These are phyloP conservation scores for Bombus affinis DNA, from an alignment of 1,140 invertebrate species.

Conservation along the genomic window DNA sequence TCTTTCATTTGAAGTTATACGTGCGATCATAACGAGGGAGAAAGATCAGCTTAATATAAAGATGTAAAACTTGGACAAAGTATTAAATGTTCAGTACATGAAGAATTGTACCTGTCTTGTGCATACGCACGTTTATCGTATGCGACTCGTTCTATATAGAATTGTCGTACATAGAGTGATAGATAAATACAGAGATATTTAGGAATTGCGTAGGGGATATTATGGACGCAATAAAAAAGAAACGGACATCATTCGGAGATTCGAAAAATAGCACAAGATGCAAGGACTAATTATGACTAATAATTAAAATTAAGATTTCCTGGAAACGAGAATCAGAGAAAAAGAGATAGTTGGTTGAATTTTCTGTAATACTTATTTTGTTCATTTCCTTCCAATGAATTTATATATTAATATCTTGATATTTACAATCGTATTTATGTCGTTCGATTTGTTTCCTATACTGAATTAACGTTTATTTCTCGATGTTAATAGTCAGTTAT, in stretches of 20 bases:
- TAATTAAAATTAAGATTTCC: slow-evolving; percentile 10
- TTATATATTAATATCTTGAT: neutral
- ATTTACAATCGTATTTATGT: slow-evolving; percentile 25
- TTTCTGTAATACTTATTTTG: slow-evolving; percentile 4
- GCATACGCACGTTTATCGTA: slow-evolving; percentile 42
- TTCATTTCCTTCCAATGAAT: neutral
- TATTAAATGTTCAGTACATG: slow-evolving; percentile 46
- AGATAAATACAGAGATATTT: slow-evolving; percentile 47
- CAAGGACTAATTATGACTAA: slow-evolving; percentile 6
- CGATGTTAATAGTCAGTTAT: neutral
- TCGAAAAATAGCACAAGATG: slow-evolving; percentile 13
- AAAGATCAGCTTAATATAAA: slow-evolving; percentile 38
- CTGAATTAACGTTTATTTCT: neutral
- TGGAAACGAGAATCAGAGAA: neutral
- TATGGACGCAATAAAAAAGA: slow-evolving; percentile 8
- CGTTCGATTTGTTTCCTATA: neutral
- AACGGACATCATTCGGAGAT: neutral
- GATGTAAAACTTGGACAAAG: slow-evolving; percentile 23
- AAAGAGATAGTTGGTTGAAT: slow-evolving; percentile 9
- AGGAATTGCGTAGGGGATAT: slow-evolving; percentile 28
- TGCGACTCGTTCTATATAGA: slow-evolving; percentile 21
- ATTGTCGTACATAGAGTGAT: slow-evolving; percentile 35
- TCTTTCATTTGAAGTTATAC: neutral
- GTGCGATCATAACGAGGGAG: slow-evolving; percentile 22
- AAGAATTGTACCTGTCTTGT: slow-evolving; percentile 63